phyloP scores from a whole-genome alignment of 1,140 invertebrate genomes.

The Drosophila parabipectinata region DNA sequence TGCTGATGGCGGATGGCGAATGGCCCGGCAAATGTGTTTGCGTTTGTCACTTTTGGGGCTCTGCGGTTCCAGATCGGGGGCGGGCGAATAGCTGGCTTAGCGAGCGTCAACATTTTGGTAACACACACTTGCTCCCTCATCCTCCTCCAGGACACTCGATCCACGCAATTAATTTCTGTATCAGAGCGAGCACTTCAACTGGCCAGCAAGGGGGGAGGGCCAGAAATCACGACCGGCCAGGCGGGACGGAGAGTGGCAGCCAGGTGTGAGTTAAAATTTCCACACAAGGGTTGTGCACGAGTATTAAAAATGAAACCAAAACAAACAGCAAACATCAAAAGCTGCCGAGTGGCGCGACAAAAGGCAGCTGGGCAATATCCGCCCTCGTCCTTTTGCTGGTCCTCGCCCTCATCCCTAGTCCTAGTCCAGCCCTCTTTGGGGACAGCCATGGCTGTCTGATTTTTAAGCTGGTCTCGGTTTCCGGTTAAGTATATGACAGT shows the following conservation, averaged over 20 bases:
- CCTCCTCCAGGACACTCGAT: conserved; percentile 65
- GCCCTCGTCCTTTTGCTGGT: conserved; percentile 12
- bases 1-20: conserved; percentile 40
- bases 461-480: conserved; percentile 55
- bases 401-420: neutral
- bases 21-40: conserved; percentile 71
- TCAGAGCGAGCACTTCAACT: conserved; percentile 65
- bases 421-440: neutral
- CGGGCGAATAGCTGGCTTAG: conserved; percentile 52
- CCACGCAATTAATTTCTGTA: conserved; percentile 81
- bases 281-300: conserved; percentile 40
- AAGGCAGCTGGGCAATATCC: conserved; percentile 64
- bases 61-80: conserved; percentile 55
- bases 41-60: conserved; percentile 75
- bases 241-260: too few relatives aligned
- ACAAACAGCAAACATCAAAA: conserved; percentile 79
- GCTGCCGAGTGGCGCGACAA: conserved; percentile 50
- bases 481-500: conserved; percentile 56
- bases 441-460: conserved; percentile 42
- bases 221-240: conserved; percentile 7
- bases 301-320: conserved; percentile 79
- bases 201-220: conserved; percentile 6
- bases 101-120: conserved; percentile 76
- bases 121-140: conserved; percentile 50
- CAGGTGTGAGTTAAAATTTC: conserved; percentile 39